Base-by-base conservation (phyloP, 1,140 invertebrate genomes). In the Neoseiulus cucumeris region DNA sequence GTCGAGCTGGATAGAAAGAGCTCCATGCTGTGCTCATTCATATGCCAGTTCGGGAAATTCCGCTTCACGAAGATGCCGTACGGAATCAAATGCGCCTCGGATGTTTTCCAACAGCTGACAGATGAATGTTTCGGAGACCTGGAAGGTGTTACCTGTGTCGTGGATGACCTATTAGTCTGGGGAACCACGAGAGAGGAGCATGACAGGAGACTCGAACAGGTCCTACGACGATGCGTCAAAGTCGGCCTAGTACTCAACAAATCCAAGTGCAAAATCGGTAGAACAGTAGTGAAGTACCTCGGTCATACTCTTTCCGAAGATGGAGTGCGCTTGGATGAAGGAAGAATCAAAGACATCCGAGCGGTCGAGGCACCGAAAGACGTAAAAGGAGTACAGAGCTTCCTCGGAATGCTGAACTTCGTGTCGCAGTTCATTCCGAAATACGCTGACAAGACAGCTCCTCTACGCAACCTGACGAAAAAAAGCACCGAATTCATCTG, bases 341-440 rank as follows among this genome's bases (percentile, higher is more conserved):
- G 9, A 39, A 4, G 33, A 39, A 6, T 39, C 4, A 9, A 39
- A 39, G 33, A 39, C 9, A 66, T 66, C 2, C 18, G 25, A n/a
- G 33, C 28, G 20, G 28, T 42, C 29, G 39, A 47, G 20, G 66
- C 42, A 18, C 66, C 66, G 30, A 64, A 30, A 7, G 64, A 47
- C 17, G 59, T 68, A 9, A 28, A 72, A 66, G 70, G 72, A 51
- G 14, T 76, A 33, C 64, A 72, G 67, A 67, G 69, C 42, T 72
- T 75, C 25, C 44, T 77, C 20, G 74, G 72, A 39, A 70, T 77
- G 64, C 66, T 76, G 0, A 77, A 69, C 18, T 77, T 77, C 67
- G 59, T 77, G 18, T 45, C 66, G 17, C 75, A 71, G 68, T 75
- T 72, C 64, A 51, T 70, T 0, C 69, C 70, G 4, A 74, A 78